Base-by-base conservation (phyloP, 2,888 invertebrate species). In the Tromatobia lineatoria region DNA sequence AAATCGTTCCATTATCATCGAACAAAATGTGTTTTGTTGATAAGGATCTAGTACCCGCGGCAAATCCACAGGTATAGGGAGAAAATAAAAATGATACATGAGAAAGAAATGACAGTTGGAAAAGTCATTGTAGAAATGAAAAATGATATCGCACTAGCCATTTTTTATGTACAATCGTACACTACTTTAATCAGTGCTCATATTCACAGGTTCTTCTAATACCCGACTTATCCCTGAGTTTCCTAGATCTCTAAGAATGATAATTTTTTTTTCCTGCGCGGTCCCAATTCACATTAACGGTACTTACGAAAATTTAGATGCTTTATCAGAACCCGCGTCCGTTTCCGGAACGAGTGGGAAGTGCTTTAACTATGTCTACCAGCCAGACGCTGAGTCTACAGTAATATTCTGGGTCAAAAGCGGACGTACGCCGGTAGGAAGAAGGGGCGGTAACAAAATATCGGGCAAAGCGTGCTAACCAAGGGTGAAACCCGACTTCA, bases 401-500 rank as follows among this genome's bases (percentile, higher is more conserved):
- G 29, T 15, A 50, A 61, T 74, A 74, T 74, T 61, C 47, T 18
- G 18, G 73, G 59, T 59, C 25, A 59, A 59, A 73, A 59, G 59
- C 42, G 25, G 45, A 20, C 18, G 29, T 42, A 38, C 57, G 25
- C 57, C 25, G 34, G 1, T 18, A n/a, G 34, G 15, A 20, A 20
- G 20, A 6, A 3, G 64, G 42, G 64, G 7, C 18, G 10, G 64
- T 66, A 66, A 66, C 64, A 23, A 45, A 59, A 59, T 59, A 59
- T 42, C 42, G 13, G 25, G 18, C 18, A 52, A 52, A 67, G 66
- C 38, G 38, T 18, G 45, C 54, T 42, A 52, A 76, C 76, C 76
- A 66, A 76, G 76, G 66, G 67, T 76, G 38, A 67, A 76, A 66
- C 54, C 25, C 76, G 76, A 67, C 76, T 54, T 66, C 66, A 54